Evolutionary conservation across 2,888 invertebrate species (phyloP).

Genomic region (Mylabris sibirica): DNA sequence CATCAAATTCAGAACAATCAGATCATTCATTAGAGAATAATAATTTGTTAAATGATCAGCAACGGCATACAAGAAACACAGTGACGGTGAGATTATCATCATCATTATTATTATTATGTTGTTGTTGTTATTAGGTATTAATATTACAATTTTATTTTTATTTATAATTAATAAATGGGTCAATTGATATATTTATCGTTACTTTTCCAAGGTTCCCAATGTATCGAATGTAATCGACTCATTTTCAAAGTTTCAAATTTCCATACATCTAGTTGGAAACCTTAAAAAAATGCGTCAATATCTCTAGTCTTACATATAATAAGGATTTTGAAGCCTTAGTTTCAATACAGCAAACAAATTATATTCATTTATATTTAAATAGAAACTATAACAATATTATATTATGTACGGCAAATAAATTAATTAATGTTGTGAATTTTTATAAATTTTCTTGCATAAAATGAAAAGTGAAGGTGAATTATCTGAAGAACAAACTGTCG

Average conservation of each 20-base stretch:
- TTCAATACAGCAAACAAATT: not conserved
- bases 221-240: slow-evolving; percentile 5
- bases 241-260: slow-evolving; percentile 12
- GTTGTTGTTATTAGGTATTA: not conserved
- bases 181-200: slow-evolving; percentile 28
- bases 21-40: slow-evolving; percentile 38
- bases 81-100: slow-evolving; percentile 32
- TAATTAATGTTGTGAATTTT: no score
- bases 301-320: not conserved
- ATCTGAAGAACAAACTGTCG: slow-evolving; percentile 30
- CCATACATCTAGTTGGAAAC: not conserved
- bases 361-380: not conserved
- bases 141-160: slow-evolving; percentile 13
- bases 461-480: slow-evolving; percentile 46
- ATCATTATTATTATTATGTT: no score
- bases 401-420: no score
- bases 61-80: slow-evolving; percentile 32
- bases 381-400: no score
- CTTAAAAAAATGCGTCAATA: slow-evolving; percentile 4
- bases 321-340: slow-evolving; percentile 8
- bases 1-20: slow-evolving; percentile 36
- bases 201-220: slow-evolving; percentile 25
- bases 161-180: slow-evolving; percentile 13
- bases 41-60: slow-evolving; percentile 30
- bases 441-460: not conserved